phyloP scores from a whole-genome alignment of 2,113 vertebrate genomes.

The Varanus salvator region DNA sequence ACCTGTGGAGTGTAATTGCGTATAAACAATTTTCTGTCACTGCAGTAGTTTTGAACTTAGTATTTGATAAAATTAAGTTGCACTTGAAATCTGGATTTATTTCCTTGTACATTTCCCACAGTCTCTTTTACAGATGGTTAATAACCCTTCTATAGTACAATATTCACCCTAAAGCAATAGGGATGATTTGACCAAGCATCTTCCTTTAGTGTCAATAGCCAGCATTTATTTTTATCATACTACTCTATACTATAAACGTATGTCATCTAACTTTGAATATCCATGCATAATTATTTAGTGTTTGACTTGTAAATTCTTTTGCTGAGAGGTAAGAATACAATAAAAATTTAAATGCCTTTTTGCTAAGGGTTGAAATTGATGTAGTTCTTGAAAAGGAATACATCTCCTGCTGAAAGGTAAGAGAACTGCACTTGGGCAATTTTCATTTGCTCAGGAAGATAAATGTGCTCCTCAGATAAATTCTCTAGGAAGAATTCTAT shows the following conservation, averaged over 20 bases:
- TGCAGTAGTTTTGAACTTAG: constrained; percentile 58
- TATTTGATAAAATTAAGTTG: constrained; percentile 49
- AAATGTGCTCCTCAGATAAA: constrained; percentile 41
- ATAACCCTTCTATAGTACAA: constrained; percentile 23
- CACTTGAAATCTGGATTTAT: constrained; percentile 59
- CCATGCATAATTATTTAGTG: constrained; percentile 59
- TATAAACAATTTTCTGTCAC: constrained; percentile 53
- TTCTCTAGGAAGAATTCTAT: constrained; percentile 46
- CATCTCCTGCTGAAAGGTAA: constrained; percentile 53
- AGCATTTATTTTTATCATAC: constrained; percentile 54
- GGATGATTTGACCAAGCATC: constrained; percentile 32
- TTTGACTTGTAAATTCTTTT: constrained; percentile 54
- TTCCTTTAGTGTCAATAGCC: constrained; percentile 41
- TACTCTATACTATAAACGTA: constrained; percentile 34
- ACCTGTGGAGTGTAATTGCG: constrained; percentile 50
- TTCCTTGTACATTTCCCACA: constrained; percentile 53
- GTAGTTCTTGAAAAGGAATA: constrained; percentile 58
- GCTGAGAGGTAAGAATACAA: constrained; percentile 53
- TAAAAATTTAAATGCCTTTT: constrained; percentile 71
- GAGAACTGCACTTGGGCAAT: constrained; percentile 61
- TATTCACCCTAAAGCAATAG: constrained; percentile 50
- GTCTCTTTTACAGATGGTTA: constrained; percentile 60
- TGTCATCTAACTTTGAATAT: constrained; percentile 52
- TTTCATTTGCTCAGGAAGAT: constrained; percentile 61
- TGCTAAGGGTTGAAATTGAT: constrained; percentile 70